Base-by-base conservation (phyloP, 2,888 invertebrate species). In the Oligia latruncula region DNA sequence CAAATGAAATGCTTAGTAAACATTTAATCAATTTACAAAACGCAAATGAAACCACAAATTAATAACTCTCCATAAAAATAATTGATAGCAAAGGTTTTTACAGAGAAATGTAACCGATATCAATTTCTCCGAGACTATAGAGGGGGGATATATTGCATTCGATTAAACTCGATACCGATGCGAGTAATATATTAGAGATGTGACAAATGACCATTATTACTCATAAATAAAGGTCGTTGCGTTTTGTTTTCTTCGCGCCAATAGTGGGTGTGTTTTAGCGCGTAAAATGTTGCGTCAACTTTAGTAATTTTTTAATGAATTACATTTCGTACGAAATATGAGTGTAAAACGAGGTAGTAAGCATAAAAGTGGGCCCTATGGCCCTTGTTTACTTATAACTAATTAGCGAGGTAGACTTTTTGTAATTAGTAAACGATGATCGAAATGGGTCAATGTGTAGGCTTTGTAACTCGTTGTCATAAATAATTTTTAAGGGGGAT, bases 131-230 rank as follows among this genome's bases (percentile, higher is more conserved):
- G 71, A 73, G 72, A 82, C 78, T 79, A 80, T 80, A 79, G 66
- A 66, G 68, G 72, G 67, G 74, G 60, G 43, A 77, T 71, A 83
- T 86, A 88, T 85, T 83, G 91, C 91, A 92, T 92, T 90, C 89
- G 88, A 91, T 93, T 91, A 93, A 90, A 92, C 87, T 87, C 83
- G 84, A 88, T 89, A 86, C 79, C 87, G 66, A 74, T 82, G 79
- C 73, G 76, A 81, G 86, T 90, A 88, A 92, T 92, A 87, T 90
- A 90, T 91, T 89, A 91, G 83, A 88, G 81, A 89, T 89, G 89
- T 90, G 90, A 93, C 89, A 92, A 93, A 93, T 92, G 75, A 84
- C 91, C 79, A 91, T 91, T 92, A 94, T 92, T 91, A 93, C 90
- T 92, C 92, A 92, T 93, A 93, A 92, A 93, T 92, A 85, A 91